Percentiles rank a stretch among this genome's conserved stretches.
phyloP scores from a whole-genome alignment of 2,113 vertebrate species.

The Merops nubicus region DNA sequence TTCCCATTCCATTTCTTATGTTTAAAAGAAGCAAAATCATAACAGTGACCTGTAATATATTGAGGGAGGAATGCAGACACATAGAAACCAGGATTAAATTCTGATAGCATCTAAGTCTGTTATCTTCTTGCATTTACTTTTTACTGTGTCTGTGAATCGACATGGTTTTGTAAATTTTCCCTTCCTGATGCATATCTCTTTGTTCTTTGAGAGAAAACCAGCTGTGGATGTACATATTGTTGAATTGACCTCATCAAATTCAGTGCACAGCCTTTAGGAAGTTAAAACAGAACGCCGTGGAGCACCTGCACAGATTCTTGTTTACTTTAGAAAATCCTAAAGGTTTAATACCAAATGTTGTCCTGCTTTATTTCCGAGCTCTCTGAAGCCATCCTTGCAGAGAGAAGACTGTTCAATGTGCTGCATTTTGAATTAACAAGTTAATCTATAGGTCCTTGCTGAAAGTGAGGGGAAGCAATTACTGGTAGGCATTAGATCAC shows the following conservation, averaged over 20 bases:
- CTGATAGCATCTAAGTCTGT: neutral
- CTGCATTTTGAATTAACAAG: conserved; percentile 47
- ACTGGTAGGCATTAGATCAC: conserved; percentile 28
- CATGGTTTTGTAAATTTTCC: neutral
- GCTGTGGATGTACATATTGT: neutral
- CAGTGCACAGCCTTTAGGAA: neutral
- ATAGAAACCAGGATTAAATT: neutral
- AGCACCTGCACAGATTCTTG: conserved; percentile 20
- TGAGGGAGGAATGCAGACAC: neutral
- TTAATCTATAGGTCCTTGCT: conserved; percentile 57
- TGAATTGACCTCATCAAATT: conserved; percentile 37
- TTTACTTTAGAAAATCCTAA: conserved; percentile 1
- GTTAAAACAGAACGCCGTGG: neutral
- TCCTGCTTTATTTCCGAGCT: conserved; percentile 23
- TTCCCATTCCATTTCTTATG: neutral
- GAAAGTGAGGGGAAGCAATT: conserved; percentile 33
- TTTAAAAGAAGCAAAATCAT: neutral
- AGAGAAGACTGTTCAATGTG: neutral
- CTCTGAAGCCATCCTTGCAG: neutral
- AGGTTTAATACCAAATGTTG: conserved; percentile 7
- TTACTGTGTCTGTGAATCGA: neutral
- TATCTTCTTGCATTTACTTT: conserved; percentile 24
- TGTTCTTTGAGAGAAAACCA: neutral
- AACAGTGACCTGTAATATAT: neutral
- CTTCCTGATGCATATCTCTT: neutral